phyloP scores from a whole-genome alignment of 2,797 vertebrate species.

The Anniella stebbinsi region DNA sequence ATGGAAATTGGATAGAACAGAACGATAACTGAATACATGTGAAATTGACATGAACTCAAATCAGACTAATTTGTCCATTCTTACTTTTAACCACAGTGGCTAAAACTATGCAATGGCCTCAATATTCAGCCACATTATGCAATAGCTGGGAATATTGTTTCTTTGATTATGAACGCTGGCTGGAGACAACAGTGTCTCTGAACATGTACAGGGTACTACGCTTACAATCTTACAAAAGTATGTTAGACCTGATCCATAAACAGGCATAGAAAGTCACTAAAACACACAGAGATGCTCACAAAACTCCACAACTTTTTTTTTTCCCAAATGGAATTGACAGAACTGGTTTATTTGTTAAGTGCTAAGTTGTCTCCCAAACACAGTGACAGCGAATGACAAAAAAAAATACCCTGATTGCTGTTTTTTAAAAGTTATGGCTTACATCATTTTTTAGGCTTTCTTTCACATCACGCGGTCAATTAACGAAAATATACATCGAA shows the following conservation, averaged over 20 bases:
- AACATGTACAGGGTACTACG: background rate
- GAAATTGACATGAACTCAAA: no score
- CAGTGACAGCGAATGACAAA: conserved; percentile 74
- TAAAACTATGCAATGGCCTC: background rate
- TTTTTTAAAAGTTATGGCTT: conserved; percentile 68
- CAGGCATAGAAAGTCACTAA: background rate
- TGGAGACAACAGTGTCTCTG: background rate
- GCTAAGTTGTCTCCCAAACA: conserved; percentile 69
- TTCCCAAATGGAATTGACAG: conserved; percentile 62
- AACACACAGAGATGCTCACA: conserved; percentile 21
- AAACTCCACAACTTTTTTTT: background rate
- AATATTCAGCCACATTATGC: background rate
- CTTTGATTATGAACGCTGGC: background rate
- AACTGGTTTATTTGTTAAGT: conserved; percentile 73
- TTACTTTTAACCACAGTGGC: background rate
- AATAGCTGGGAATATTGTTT: background rate
- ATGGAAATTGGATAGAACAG: no score
- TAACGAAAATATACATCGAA: background rate
- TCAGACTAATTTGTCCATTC: no score
- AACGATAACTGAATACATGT: no score
- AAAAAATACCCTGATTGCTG: conserved; percentile 73
- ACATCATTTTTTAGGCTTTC: conserved; percentile 70
- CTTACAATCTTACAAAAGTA: background rate
- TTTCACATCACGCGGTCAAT: conserved; percentile 42
- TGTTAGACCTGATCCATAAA: background rate